Evolutionary conservation across 2,797 vertebrate genomes (phyloP), one percentile per base, ranked within the genome.

Genomic region (Alauda arvensis): DNA sequence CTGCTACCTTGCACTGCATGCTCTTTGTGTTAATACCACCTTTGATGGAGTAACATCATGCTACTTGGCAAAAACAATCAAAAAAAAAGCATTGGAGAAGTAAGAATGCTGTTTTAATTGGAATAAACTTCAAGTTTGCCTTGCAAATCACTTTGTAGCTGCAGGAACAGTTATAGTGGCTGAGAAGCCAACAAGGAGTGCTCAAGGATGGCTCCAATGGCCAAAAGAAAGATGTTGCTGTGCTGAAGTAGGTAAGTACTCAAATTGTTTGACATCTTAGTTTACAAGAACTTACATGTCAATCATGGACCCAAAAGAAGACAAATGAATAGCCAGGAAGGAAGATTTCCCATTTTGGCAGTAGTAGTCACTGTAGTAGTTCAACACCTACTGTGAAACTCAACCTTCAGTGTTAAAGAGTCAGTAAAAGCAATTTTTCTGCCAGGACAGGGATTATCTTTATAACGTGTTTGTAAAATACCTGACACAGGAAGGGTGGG

Each of bases 401-500:
- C 3, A 4, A 4, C 29, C 37, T 57, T 40, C 11, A 9, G 8
- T 59, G 59, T n/a, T 43, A 71, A 28, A 77, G 24, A 33, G 14
- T 11, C 1, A 0, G n/a, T 46, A 65, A 86, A 78, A 39, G n/a
- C 29, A 60, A 67, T 53, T 46, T 68, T 91, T 87, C 57, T 77
- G 9, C 37, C 42, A 39, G 74, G 39, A 26, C 40, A 68, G 31
- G 55, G 61, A 77, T 77, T 63, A 74, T 49, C 40, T 91, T 87
- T 85, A 39, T n/a, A 59, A 70, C 8, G 12, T 9, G 4, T 76
- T 76, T 78, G 67, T 80, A 59, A 91, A 52, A 62, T 55, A 88
- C 63, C 68, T 91, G 79, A 31, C 61, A 74, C 16, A 67, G 90
- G 87, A 94, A 89, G 85, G 85, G 77, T 82, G 80, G 61, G 57